Evolutionary conservation across 2,113 vertebrate genomes (phyloP).

Genomic region (Centropus bengalensis): DNA sequence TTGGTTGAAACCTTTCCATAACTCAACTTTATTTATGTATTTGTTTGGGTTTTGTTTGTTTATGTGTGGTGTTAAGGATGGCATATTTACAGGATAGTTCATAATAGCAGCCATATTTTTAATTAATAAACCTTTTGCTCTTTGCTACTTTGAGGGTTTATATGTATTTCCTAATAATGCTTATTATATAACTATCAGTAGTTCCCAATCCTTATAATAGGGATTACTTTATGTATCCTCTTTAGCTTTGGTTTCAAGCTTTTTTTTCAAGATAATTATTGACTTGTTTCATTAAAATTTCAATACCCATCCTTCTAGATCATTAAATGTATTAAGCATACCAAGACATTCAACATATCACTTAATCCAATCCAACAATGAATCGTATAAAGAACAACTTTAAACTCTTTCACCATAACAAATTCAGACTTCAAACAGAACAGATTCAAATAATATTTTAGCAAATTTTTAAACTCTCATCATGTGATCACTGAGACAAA

Average conservation of each 20-base stretch:
- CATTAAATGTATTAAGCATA: neutral
- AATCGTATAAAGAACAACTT: neutral
- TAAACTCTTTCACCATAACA: neutral
- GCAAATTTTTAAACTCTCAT: neutral
- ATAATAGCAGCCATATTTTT: neutral
- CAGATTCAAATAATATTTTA: neutral
- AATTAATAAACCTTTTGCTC: neutral
- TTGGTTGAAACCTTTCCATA: neutral
- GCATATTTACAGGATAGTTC: neutral
- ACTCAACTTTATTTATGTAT: neutral
- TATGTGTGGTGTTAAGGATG: neutral
- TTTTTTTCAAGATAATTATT: neutral
- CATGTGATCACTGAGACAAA: neutral
- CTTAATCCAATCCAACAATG: neutral
- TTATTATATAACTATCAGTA: neutral
- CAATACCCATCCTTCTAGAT: neutral
- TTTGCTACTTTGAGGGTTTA: neutral
- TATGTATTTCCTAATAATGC: neutral
- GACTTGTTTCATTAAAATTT: neutral
- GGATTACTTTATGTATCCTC: neutral
- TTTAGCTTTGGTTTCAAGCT: neutral
- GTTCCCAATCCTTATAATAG: neutral
- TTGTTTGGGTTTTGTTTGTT: neutral
- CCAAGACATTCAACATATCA: neutral
- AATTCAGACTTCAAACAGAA: neutral